Conservation (phyloP, 2,113 vertebrate species). For the Penelope pileata region DNA sequence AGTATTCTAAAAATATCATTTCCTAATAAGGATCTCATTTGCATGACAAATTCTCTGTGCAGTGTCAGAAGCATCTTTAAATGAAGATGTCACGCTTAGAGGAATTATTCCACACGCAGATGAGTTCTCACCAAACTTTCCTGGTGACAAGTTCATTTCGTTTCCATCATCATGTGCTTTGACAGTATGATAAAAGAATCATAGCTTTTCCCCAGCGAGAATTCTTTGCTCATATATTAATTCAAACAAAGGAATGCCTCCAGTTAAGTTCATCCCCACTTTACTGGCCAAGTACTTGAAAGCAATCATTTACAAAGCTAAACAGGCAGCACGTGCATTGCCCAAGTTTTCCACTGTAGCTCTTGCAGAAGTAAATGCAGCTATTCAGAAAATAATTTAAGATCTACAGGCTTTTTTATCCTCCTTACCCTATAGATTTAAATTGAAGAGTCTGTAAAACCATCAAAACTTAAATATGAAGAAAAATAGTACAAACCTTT, state of each 20-base stretch:
- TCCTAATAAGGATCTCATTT: constrained; percentile 56
- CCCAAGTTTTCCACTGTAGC: background rate
- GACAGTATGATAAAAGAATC: constrained; percentile 19
- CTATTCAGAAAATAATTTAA: background rate
- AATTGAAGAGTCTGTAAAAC: background rate
- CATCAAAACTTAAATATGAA: background rate
- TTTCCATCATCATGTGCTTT: background rate
- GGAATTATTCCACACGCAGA: constrained; percentile 8
- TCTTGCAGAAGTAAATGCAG: background rate
- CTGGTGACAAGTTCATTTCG: background rate
- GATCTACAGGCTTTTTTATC: background rate
- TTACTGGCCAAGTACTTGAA: background rate
- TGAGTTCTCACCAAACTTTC: constrained; percentile 43
- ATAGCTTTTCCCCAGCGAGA: background rate
- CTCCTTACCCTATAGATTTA: background rate
- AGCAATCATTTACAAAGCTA: background rate
- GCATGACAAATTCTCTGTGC: constrained; percentile 58
- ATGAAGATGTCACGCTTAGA: constrained; percentile 39
- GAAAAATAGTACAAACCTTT: background rate
- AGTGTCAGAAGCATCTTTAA: constrained; percentile 54
- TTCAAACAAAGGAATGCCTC: background rate
- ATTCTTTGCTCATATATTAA: background rate
- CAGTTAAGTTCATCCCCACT: background rate
- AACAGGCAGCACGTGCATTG: background rate
- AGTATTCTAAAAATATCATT: constrained; percentile 53